phyloP scores from a whole-genome alignment of 2,113 vertebrate genomes.

The Columba janthina region DNA sequence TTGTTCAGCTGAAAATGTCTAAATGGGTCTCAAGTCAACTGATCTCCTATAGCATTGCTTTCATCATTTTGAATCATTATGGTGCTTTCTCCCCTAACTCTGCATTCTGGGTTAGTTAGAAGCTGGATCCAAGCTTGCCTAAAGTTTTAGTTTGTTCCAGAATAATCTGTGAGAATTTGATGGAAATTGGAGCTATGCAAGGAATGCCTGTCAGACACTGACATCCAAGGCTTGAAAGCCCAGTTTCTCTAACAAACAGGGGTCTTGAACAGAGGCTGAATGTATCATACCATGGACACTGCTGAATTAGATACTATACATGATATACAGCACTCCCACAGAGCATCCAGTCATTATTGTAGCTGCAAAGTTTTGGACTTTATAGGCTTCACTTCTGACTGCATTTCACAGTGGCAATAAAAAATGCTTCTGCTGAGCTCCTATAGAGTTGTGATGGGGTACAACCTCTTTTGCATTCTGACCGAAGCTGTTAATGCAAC shows the following conservation, averaged over 20 bases:
- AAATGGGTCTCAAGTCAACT: not conserved
- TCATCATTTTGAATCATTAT: not conserved
- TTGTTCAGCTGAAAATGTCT: not conserved
- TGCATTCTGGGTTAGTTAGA: not conserved
- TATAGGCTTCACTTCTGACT: not conserved
- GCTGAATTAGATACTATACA: not conserved
- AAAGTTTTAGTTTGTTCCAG: not conserved
- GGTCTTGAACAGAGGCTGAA: not conserved
- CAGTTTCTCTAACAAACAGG: not conserved
- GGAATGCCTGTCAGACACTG: not conserved
- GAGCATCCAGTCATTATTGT: not conserved
- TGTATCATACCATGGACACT: accelerated
- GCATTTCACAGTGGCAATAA: not conserved
- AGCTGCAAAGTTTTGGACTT: not conserved
- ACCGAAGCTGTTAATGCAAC: not conserved
- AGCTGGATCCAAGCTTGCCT: not conserved
- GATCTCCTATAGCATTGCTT: not conserved
- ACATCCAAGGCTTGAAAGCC: not conserved
- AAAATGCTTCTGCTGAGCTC: not conserved
- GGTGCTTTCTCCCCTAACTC: not conserved
- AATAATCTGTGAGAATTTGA: not conserved
- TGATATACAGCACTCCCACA: not conserved
- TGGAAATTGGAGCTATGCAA: not conserved
- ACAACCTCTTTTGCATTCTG: not conserved
- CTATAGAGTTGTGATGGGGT: not conserved